Evolutionary conservation across 2,888 invertebrate species (phyloP), one percentile per base, ranked within the genome.

Genomic region (Trichopria drosophilae): DNA sequence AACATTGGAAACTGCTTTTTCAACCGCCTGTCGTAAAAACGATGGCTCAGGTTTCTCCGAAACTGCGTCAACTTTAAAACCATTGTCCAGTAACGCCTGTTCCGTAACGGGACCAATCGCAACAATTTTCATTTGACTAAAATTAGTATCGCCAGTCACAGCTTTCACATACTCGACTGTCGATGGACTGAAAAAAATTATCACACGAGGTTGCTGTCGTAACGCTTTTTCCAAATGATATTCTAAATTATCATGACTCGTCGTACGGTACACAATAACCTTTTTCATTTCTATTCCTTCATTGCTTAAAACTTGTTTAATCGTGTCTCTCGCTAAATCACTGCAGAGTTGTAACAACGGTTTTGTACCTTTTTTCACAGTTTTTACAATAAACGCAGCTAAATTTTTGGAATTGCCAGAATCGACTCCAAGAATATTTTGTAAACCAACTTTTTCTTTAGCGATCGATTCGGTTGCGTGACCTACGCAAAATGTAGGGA

Each of bases 101-200:
- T 59, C 62, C 7, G 75, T 75, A 6, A 68, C 64, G 18, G 73
- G 71, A 15, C 75, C 75, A 39, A 75, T 75, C 12, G 75, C 75
- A 34, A 72, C 62, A 12, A 67, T 60, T 59, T 62, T 66, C 15
- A 66, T 57, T 15, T 53, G 51, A 10, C 59, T 45, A 4, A 61
- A 39, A 19, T 62, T 22, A 19, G 29, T 48, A 5, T 53, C 45
- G 5, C 55, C 48, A 32, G 58, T 55, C 6, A 61, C 54, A 15
- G 43, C 43, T n/a, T 65, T 12, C n/a, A 72, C 43, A 48, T 60
- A 60, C 23, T 69, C 62, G 6, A 72, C 73, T 13, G 60, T 62
- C 16, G 75, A 75, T 22, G 75, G 73, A 57, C 75, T 75, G 41
- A 74, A 75, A 50, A 73, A 71, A 12, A 73, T 68, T 39, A 72